phyloP scores from a whole-genome alignment of 2,888 invertebrate genomes.

The Noctuana brunneofusca region DNA sequence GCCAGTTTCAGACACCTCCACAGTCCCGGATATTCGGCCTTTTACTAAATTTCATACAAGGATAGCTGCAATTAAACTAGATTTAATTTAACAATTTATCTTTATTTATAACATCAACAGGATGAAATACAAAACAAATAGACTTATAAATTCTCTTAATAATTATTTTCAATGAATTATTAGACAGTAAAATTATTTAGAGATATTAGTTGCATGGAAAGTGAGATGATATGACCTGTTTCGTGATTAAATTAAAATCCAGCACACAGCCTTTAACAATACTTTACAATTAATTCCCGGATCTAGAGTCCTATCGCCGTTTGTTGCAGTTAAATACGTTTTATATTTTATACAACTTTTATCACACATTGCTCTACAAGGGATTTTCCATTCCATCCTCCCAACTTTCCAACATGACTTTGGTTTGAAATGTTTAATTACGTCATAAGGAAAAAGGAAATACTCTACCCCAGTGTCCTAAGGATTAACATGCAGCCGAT shows the following conservation, averaged over 20 bases:
- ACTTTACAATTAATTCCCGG: constrained; percentile 15
- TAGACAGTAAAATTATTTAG: constrained; percentile 42
- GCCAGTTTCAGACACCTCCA: background rate
- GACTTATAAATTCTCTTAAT: constrained; percentile 48
- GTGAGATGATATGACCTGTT: constrained; percentile 47
- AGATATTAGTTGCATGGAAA: constrained; percentile 42
- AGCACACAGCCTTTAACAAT: constrained; percentile 35
- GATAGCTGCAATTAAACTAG: constrained; percentile 21
- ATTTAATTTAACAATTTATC: constrained; percentile 42
- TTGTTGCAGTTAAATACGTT: constrained; percentile 5
- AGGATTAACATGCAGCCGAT: constrained; percentile 11
- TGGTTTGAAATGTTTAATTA: constrained; percentile 32
- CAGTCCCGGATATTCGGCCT: no score
- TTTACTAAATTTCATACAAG: background rate
- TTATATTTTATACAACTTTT: constrained; percentile 1
- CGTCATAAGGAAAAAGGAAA: constrained; percentile 25
- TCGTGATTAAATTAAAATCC: constrained; percentile 39
- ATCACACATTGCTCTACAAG: constrained; percentile 18
- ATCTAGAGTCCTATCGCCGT: constrained; percentile 5
- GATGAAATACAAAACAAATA: constrained; percentile 50
- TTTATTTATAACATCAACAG: constrained; percentile 53
- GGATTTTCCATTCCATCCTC: constrained; percentile 20
- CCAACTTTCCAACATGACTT: constrained; percentile 34
- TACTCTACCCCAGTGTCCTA: constrained; percentile 22
- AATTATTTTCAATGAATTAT: constrained; percentile 44